These are phyloP conservation scores for Trichogramma pretiosum DNA, from an alignment of 1,140 invertebrate genomes.

Conservation along the genomic window DNA sequence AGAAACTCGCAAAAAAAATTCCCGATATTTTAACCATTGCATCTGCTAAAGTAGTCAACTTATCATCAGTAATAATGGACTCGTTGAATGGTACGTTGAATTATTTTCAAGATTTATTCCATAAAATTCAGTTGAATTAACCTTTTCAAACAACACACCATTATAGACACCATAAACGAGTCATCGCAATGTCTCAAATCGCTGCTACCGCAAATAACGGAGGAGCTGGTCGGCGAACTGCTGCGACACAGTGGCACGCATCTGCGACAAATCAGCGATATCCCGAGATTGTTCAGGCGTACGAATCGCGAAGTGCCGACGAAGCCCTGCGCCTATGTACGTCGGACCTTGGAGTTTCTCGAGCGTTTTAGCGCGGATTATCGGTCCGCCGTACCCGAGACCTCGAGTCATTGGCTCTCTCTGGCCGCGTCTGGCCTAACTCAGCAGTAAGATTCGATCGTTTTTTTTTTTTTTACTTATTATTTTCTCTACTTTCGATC, in stretches of 20 bases:
- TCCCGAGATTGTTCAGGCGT: constrained; percentile 83
- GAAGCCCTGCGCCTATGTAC: constrained; percentile 70
- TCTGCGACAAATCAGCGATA: constrained; percentile 74
- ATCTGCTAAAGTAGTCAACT: constrained; percentile 36
- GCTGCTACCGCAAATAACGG: constrained; percentile 50
- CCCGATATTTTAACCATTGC: constrained; percentile 42
- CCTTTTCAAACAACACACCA: constrained; percentile 1
- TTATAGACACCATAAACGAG: constrained; percentile 39
- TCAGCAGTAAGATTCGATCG: constrained; percentile 50
- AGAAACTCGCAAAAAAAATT: constrained; percentile 39
- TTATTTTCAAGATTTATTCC: not conserved
- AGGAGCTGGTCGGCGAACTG: constrained; percentile 52
- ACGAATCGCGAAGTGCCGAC: constrained; percentile 82
- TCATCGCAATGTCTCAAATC: constrained; percentile 45
- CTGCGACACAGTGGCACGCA: constrained; percentile 48
- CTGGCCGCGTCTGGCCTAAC: constrained; percentile 57
- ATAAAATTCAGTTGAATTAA: not conserved
- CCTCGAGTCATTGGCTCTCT: constrained; percentile 48
- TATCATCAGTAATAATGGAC: constrained; percentile 23
- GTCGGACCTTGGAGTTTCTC: constrained; percentile 56
- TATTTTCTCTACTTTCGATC: too few species aligned
- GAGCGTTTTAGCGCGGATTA: constrained; percentile 54
- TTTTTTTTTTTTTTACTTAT: constrained; percentile 2
- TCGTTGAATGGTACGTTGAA: constrained; percentile 30
- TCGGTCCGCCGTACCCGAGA: constrained; percentile 44